These are phyloP conservation scores for Chirona hameri DNA, from an alignment of 2,888 invertebrate species.

Conservation along the genomic window DNA sequence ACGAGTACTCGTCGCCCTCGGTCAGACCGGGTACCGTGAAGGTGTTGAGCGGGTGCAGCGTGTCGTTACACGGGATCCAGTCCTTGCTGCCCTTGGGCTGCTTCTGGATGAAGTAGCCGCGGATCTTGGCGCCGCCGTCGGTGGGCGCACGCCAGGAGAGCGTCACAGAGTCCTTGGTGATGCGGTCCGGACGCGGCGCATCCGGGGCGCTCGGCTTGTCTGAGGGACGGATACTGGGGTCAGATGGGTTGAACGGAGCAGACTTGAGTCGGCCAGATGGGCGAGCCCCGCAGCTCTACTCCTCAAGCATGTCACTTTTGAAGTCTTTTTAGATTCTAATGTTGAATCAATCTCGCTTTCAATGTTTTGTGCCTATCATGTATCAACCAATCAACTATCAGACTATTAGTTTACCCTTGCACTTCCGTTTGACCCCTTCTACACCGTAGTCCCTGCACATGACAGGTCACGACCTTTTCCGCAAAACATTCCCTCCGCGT, in stretches of 20 bases:
- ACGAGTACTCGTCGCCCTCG: conserved; percentile 91
- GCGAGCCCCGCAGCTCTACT: too few species aligned
- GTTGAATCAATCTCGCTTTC: too few species aligned
- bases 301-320: too few species aligned
- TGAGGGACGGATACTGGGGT: conserved; percentile 41
- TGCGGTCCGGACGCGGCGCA: conserved; percentile 82
- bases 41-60: conserved; percentile 68
- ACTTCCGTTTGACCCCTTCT: too few species aligned
- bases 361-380: too few species aligned
- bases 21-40: conserved; percentile 81
- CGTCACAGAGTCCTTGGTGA: conserved; percentile 85
- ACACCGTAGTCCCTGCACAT: too few species aligned
- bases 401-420: too few species aligned
- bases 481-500: neutral
- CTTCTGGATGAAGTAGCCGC: conserved; percentile 86
- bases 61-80: conserved; percentile 79
- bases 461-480: too few species aligned
- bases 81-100: conserved; percentile 76
- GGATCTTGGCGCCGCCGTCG: conserved; percentile 85
- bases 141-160: conserved; percentile 86
- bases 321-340: too few species aligned
- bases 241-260: too few species aligned
- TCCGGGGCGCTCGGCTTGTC: conserved; percentile 84
- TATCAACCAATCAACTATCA: too few species aligned
- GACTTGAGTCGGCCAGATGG: too few species aligned